Evolutionary conservation across 2,113 vertebrate genomes (phyloP), one percentile per base, ranked within the genome.

Genomic region (Leptodactylus fuscus): DNA sequence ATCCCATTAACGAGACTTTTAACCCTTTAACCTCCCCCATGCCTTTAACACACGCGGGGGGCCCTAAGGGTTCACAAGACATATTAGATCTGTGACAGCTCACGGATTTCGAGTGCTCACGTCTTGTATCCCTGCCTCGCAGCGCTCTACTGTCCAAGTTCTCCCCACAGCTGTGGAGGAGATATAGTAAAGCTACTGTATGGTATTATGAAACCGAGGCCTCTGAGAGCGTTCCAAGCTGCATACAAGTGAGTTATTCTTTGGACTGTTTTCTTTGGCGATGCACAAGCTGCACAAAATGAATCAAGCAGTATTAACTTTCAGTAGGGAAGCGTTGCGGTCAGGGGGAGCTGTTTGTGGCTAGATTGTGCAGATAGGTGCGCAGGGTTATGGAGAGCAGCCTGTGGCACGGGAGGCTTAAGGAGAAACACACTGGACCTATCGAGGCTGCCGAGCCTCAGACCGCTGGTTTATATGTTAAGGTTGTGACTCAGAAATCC

Each of bases 271-370:
- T 95, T 92, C 93, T 93, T 95, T 95, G 94, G 94, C 94, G 89
- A 70, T 67, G 34, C 85, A 83, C 67, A 86, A 81, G 92, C 87
- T 83, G 91, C 62, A 5, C 88, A 77, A 93, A 93, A 91, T 94
- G 92, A 95, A 90, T 94, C 94, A 94, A 93, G 90, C 90, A 90
- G 91, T 91, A 93, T 95, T 94, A 92, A 92, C 92, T 95, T 94
- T 94, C 93, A 88, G 92, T 89, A 90, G 94, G 93, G 92, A 95
- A 94, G 92, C 92, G 92, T 90, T 94, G 91, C 93, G 94, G 94
- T 95, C 94, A 94, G 91, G 92, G 92, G 87, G 88, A 93, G 91
- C 92, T 91, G 91, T 93, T 93, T 92, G 93, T 12, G 93, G 94
- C 91, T 91, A 93, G 91, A 93, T 94, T 55, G 88, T 86, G 86